Evolutionary conservation across 2,113 vertebrate genomes (phyloP).

Genomic region (Alethe diademata): DNA sequence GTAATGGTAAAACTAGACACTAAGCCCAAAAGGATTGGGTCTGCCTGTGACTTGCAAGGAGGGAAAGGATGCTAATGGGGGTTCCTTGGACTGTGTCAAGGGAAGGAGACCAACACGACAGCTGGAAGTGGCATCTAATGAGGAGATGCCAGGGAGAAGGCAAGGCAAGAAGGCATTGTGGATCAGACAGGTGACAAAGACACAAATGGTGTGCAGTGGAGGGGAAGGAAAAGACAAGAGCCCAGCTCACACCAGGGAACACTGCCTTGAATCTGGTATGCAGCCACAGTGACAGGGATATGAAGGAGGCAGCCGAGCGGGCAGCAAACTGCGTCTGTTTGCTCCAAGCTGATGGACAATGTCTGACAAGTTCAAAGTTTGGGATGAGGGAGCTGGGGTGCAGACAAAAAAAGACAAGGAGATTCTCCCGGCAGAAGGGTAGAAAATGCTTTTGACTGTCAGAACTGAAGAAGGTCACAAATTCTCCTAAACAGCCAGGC

Average conservation of each 20-base stretch:
- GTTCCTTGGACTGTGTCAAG: not conserved
- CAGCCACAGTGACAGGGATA: not conserved
- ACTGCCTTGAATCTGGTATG: not conserved
- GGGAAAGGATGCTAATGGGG: not conserved
- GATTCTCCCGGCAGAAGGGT: not conserved
- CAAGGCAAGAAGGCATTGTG: not conserved
- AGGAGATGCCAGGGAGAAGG: not conserved
- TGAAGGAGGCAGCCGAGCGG: not conserved
- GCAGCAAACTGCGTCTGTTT: not conserved
- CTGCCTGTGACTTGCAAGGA: not conserved
- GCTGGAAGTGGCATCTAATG: not conserved
- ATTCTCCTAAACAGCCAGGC: not conserved
- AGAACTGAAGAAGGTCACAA: not conserved
- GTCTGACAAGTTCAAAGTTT: not conserved
- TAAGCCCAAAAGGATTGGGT: not conserved
- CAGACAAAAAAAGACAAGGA: not conserved
- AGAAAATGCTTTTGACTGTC: not conserved
- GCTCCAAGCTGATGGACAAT: not conserved
- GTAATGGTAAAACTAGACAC: not conserved
- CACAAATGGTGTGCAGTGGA: not conserved
- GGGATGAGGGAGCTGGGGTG: not conserved
- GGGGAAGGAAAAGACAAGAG: not conserved
- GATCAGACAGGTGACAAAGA: not conserved
- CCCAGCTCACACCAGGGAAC: not conserved
- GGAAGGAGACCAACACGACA: rapidly evolving